A percentile compares a stretch with the other conserved stretches of the same genome.
Conservation (phyloP, 1,140 invertebrate species). For the Phocides pigmalion region DNA sequence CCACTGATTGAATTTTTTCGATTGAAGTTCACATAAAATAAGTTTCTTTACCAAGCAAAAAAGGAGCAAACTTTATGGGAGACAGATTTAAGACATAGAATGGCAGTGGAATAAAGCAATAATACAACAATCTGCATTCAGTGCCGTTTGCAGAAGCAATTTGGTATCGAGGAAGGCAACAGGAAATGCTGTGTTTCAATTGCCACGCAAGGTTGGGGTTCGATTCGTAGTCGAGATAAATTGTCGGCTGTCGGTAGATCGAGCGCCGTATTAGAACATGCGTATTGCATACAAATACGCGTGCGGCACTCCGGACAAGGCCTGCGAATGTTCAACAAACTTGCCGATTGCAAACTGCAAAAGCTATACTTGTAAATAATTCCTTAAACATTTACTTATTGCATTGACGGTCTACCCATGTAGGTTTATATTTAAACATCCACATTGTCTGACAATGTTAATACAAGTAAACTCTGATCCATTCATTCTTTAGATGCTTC, state of each 20-base stretch:
- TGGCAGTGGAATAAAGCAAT: constrained; percentile 54
- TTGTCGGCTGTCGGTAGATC: constrained; percentile 65
- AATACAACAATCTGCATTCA: constrained; percentile 74
- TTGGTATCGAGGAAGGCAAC: constrained; percentile 68
- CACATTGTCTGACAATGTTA: too few relatives aligned
- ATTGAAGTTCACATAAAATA: too few relatives aligned
- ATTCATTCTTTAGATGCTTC: too few relatives aligned
- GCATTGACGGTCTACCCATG: background rate
- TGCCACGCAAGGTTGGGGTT: constrained; percentile 65
- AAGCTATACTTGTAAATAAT: constrained; percentile 1
- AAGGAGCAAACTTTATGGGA: too few relatives aligned
- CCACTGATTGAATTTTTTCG: too few relatives aligned
- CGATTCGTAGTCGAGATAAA: constrained; percentile 71
- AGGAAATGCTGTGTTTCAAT: constrained; percentile 64
- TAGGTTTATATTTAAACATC: too few relatives aligned
- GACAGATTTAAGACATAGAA: constrained; percentile 26
- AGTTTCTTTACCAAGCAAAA: too few relatives aligned
- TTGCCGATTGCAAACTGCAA: background rate
- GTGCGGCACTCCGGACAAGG: constrained; percentile 35
- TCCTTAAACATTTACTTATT: background rate
- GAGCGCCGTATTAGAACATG: constrained; percentile 68
- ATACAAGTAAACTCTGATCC: too few relatives aligned
- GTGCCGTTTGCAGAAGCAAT: constrained; percentile 72
- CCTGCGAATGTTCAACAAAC: constrained; percentile 20
- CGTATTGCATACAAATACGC: constrained; percentile 76